phyloP scores from a whole-genome alignment of 2,113 vertebrate species.

The Scolopax mira region DNA sequence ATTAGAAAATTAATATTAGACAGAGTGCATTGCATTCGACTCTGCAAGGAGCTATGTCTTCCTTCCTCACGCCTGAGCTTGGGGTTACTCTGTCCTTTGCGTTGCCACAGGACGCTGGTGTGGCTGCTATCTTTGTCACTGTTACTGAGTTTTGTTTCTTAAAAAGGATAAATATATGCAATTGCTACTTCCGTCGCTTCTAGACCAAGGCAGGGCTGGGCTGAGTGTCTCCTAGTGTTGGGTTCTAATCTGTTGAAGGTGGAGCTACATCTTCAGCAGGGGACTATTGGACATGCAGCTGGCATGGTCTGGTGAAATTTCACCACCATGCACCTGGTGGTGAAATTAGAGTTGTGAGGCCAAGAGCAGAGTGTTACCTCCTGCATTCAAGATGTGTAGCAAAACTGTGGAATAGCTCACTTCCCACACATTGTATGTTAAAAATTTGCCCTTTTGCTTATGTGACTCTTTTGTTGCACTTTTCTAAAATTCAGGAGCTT shows the following conservation, averaged over 20 bases:
- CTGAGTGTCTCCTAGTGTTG: not conserved
- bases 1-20: not conserved
- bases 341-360: not conserved
- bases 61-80: not conserved
- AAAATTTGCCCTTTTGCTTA: not conserved
- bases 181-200: not conserved
- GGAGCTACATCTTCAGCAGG: not conserved
- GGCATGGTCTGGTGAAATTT: too few relatives aligned
- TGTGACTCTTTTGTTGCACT: not conserved
- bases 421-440: not conserved
- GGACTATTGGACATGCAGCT: not conserved
- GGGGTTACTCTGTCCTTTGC: not conserved
- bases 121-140: not conserved
- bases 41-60: not conserved
- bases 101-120: not conserved
- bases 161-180: not conserved
- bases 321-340: not conserved
- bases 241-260: not conserved
- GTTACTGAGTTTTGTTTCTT: not conserved
- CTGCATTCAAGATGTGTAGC: not conserved
- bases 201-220: not conserved
- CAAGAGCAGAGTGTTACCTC: not conserved
- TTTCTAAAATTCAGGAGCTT: not conserved
- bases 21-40: not conserved
- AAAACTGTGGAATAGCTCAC: not conserved